These are phyloP conservation scores for Ganaspis sp. DNA, from an alignment of 1,140 invertebrate genomes.

Conservation along the genomic window DNA sequence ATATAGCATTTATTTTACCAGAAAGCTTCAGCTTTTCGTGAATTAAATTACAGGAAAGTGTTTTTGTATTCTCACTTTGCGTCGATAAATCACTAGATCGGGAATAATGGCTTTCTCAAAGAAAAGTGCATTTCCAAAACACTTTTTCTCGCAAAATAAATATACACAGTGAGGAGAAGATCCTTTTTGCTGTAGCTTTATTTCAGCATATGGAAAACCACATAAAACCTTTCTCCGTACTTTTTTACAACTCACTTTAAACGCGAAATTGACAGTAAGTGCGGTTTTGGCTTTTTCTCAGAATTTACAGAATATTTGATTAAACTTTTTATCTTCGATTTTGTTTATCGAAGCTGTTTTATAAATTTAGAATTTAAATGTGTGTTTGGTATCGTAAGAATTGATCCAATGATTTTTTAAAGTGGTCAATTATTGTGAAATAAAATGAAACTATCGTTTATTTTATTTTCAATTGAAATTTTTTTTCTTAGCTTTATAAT, in stretches of 20 bases:
- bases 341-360: too few relatives aligned
- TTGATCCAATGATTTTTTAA: too few relatives aligned
- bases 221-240: not conserved
- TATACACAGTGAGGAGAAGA: not conserved
- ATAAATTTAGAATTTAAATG: too few relatives aligned
- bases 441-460: too few relatives aligned
- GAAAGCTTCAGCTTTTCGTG: not conserved
- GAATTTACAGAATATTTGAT: too few relatives aligned
- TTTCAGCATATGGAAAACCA: not conserved
- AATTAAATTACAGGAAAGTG: not conserved
- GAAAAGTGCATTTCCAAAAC: not conserved
- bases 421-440: too few relatives aligned
- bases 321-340: too few relatives aligned
- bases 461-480: too few relatives aligned
- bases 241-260: not conserved
- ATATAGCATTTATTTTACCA: not conserved
- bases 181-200: not conserved
- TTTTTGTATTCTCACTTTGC: not conserved
- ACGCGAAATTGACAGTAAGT: not conserved
- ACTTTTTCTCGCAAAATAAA: not conserved
- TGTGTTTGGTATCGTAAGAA: too few relatives aligned
- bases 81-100: not conserved
- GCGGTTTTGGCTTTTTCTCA: too few relatives aligned
- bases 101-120: not conserved
- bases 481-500: too few relatives aligned